These are phyloP conservation scores for Hypolimnas misippus DNA, from an alignment of 2,888 invertebrate species.

Conservation along the genomic window DNA sequence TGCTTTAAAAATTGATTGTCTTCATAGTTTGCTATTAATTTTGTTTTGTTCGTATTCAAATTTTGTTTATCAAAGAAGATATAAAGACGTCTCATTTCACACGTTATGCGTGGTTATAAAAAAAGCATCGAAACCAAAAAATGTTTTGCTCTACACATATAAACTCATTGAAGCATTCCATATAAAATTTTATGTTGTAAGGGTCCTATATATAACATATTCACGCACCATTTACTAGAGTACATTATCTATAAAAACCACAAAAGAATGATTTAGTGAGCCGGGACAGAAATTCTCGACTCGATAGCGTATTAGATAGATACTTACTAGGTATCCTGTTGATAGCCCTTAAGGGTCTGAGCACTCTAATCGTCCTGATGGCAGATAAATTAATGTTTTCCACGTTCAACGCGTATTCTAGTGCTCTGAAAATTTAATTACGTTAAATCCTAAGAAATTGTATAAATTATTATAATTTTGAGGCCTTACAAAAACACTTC, in stretches of 20 bases:
- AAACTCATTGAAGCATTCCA: background rate
- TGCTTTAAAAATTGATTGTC: too few species aligned
- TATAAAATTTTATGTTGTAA: background rate
- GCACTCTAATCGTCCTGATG: conserved; percentile 98
- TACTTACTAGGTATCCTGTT: conserved; percentile 99
- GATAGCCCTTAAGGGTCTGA: conserved; percentile 98
- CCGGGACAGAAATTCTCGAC: background rate
- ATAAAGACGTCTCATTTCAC: too few species aligned
- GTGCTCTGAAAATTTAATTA: conserved; percentile 79
- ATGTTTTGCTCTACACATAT: background rate
- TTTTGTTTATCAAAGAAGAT: too few species aligned
- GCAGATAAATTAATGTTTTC: conserved; percentile 99
- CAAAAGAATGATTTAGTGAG: conserved; percentile 28
- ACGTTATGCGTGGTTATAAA: too few species aligned
- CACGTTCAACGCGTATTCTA: conserved; percentile 96
- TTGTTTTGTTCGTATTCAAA: too few species aligned
- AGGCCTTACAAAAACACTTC: too few species aligned
- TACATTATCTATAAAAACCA: conserved; percentile 17
- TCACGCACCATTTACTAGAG: conserved; percentile 15
- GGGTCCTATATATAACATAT: background rate
- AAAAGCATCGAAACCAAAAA: background rate
- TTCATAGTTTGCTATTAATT: too few species aligned
- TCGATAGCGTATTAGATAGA: background rate
- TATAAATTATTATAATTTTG: background rate
- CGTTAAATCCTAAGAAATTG: conserved; percentile 8